Evolutionary conservation across 2,888 invertebrate species (phyloP), one percentile per base, ranked within the genome.

Genomic region (Cryptosula pallasiana): DNA sequence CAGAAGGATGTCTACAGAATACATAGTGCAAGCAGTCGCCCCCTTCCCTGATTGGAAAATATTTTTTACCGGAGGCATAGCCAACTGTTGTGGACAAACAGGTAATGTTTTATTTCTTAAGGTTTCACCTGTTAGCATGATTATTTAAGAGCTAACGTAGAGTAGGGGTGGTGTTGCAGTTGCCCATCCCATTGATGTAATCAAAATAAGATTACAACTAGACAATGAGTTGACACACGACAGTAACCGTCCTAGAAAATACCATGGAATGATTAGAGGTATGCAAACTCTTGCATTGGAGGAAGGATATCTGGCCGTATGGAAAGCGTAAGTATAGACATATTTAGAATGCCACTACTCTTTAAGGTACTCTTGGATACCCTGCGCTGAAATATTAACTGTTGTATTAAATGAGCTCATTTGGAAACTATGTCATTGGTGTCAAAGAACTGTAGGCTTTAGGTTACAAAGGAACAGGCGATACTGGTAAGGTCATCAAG

Each of bases 181-280:
- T 1, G 80, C 80, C 69, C 80, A 80, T 69, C 81, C 81, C 0
- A 77, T 81, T 5, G 81, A 81, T 76, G 81, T 81, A 35, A 75
- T 81, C 2, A 81, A 81, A 76, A 79, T 78, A 23, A 77, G 81
- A 1, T 79, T 81, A 79, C 81, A 81, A 74, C 75, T 81, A 13
- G 80, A 81, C 73, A 78, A 77, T 72, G 81, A 81, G 71, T 74
- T 80, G 72, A 58, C 76, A 0, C 16, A 25, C 13, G 76, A 79
- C 3, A 78, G 79, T 71, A 2, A 35, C 5, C 2, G 25, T 9
- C 23, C 25, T 45, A 76, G 79, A 1, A 78, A 79, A 71, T 81
- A 81, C 73, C 72, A 77, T 71, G 81, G 81, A 20, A 76, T 78
- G 73, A 20, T 80, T 1, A 76, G 76, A 63, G 81, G 81, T 13